Percentiles rank a stretch among this genome's conserved stretches.
Conservation (phyloP, 2,113 vertebrate species). For the Podocnemis expansa region DNA sequence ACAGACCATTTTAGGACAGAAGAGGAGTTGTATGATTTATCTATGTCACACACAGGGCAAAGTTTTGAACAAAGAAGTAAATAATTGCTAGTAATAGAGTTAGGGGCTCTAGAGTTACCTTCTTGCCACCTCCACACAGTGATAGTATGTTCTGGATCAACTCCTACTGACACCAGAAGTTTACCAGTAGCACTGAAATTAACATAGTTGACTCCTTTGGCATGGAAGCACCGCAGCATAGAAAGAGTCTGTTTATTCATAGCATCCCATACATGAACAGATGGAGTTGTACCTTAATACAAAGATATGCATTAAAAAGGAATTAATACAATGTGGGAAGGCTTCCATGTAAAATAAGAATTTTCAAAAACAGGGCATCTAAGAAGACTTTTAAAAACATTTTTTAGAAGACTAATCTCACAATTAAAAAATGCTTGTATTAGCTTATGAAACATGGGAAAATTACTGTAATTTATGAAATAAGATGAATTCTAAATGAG, state of each 20-base stretch:
- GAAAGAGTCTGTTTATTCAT: constrained; percentile 95
- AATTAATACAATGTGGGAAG: neutral
- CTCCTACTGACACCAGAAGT: constrained; percentile 93
- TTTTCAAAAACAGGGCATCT: constrained; percentile 33
- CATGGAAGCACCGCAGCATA: constrained; percentile 92
- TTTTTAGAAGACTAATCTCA: neutral
- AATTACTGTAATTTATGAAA: neutral
- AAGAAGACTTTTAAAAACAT: constrained; percentile 28
- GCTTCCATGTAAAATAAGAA: neutral
- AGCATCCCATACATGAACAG: constrained; percentile 97
- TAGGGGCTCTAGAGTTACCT: constrained; percentile 72
- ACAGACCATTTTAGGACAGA: neutral
- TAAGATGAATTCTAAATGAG: constrained; percentile 39
- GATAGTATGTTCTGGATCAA: constrained; percentile 95
- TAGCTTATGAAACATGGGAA: constrained; percentile 5
- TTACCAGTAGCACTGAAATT: constrained; percentile 98
- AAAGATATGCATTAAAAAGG: neutral
- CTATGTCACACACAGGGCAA: neutral
- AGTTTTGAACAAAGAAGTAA: neutral
- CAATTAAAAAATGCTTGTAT: neutral
- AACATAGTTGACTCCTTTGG: constrained; percentile 91
- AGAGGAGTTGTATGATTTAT: neutral
- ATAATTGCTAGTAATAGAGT: accelerated
- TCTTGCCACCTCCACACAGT: constrained; percentile 98
- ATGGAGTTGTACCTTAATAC: constrained; percentile 87